phyloP scores from a whole-genome alignment of 2,797 vertebrate species.

The Echeneis naucrates region DNA sequence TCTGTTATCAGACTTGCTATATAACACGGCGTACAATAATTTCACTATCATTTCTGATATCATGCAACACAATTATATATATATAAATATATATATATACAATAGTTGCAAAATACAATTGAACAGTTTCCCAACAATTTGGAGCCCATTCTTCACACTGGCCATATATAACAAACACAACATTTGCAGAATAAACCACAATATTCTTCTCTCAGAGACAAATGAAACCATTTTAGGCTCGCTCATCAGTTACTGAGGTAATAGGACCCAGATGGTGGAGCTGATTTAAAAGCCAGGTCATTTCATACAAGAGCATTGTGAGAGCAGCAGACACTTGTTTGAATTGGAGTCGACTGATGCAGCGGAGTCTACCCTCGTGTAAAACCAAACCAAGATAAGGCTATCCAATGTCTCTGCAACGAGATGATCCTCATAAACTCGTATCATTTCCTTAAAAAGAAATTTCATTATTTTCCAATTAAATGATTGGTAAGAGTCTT shows the following conservation, averaged over 20 bases:
- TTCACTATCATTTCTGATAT: constrained; percentile 17
- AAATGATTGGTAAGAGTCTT: constrained; percentile 46
- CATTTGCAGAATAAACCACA: constrained; percentile 53
- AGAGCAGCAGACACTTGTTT: constrained; percentile 60
- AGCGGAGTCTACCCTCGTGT: constrained; percentile 29
- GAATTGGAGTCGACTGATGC: constrained; percentile 34
- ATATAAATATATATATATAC: constrained; percentile 45
- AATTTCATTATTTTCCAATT: constrained; percentile 70
- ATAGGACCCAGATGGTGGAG: constrained; percentile 77
- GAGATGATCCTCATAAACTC: constrained; percentile 59
- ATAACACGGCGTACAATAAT: background rate
- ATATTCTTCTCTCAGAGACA: constrained; percentile 56
- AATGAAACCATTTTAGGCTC: constrained; percentile 62
- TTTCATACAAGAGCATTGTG: constrained; percentile 66
- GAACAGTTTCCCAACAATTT: constrained; percentile 45
- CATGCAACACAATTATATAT: constrained; percentile 9
- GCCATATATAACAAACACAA: constrained; percentile 54
- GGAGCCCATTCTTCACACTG: constrained; percentile 26
- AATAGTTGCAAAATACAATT: constrained; percentile 36
- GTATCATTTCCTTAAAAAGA: constrained; percentile 63
- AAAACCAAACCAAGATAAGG: constrained; percentile 61
- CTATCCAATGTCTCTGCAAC: constrained; percentile 43
- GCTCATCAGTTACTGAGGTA: constrained; percentile 66
- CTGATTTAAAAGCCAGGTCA: constrained; percentile 79
- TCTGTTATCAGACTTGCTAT: constrained; percentile 4